Conservation (phyloP, 2,113 vertebrate genomes). For the Ageneiosus marmoratus region DNA sequence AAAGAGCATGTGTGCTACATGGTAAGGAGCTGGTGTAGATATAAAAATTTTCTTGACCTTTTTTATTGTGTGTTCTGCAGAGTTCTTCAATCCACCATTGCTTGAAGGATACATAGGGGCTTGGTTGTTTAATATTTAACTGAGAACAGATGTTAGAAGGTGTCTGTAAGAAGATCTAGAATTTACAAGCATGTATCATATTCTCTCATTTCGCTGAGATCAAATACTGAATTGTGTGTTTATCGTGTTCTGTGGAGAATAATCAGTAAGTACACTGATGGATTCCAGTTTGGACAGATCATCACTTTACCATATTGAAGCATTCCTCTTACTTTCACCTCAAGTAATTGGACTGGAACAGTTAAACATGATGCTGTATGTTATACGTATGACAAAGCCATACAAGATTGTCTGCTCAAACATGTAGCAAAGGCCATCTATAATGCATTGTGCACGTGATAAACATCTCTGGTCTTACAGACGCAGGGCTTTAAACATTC, state of each 20-base stretch:
- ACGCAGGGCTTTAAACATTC: slow-evolving; percentile 12
- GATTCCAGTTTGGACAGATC: no score
- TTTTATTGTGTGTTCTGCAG: slow-evolving; percentile 11
- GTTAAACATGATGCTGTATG: not conserved
- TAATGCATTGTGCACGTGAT: not conserved
- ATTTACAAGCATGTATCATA: slow-evolving; percentile 46
- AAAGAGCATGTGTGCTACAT: not conserved
- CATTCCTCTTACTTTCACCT: not conserved
- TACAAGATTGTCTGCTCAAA: not conserved
- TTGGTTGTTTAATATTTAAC: slow-evolving; percentile 74
- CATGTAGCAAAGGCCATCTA: not conserved
- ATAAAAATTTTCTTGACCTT: not conserved
- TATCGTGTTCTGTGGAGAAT: slow-evolving; percentile 26
- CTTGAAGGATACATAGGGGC: slow-evolving; percentile 62
- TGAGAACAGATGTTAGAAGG: slow-evolving; percentile 70
- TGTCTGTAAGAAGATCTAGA: slow-evolving; percentile 55
- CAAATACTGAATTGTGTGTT: slow-evolving; percentile 25
- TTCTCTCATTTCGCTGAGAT: slow-evolving; percentile 26
- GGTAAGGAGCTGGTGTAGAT: not conserved
- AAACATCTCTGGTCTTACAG: not conserved
- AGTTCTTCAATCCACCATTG: slow-evolving; percentile 16
- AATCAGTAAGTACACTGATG: not conserved
- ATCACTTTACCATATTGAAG: not conserved
- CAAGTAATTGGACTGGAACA: not conserved
- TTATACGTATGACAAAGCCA: not conserved